Evolutionary conservation across 2,797 vertebrate species (phyloP).

Genomic region (Amblyopsis hoosieri): DNA sequence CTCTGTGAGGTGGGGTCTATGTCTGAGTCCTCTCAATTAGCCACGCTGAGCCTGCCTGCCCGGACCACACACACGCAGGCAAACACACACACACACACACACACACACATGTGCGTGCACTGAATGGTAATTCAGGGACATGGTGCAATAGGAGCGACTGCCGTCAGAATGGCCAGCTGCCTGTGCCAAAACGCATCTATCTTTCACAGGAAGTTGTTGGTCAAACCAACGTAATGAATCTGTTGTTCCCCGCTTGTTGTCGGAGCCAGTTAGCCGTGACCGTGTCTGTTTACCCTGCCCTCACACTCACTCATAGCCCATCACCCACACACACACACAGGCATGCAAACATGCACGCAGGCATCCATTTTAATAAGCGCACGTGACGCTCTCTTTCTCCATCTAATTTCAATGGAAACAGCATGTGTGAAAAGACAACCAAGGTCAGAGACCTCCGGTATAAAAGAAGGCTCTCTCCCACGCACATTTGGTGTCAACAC

Average conservation of each 20-base stretch:
- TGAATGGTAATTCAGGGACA: slow-evolving; percentile 27
- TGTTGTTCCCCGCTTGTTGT: slow-evolving; percentile 58
- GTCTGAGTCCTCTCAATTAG: slow-evolving; percentile 63
- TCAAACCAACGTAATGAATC: slow-evolving; percentile 68
- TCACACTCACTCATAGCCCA: background rate
- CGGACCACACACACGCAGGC: slow-evolving; percentile 62
- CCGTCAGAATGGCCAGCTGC: slow-evolving; percentile 64
- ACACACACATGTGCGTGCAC: slow-evolving; percentile 8
- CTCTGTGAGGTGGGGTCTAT: slow-evolving; percentile 56
- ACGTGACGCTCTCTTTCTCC: slow-evolving; percentile 22
- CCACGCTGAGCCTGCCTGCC: slow-evolving; percentile 54
- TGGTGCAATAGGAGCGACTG: slow-evolving; percentile 51
- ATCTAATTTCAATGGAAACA: slow-evolving; percentile 21
- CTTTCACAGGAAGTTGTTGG: slow-evolving; percentile 75
- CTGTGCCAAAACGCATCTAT: slow-evolving; percentile 64
- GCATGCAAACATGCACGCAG: slow-evolving; percentile 19
- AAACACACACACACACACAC: slow-evolving; percentile 23
- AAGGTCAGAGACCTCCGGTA: slow-evolving; percentile 41
- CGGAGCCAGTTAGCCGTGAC: slow-evolving; percentile 37
- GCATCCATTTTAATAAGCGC: slow-evolving; percentile 2
- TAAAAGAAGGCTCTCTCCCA: slow-evolving; percentile 38
- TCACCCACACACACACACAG: slow-evolving; percentile 15
- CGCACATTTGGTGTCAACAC: slow-evolving; percentile 16
- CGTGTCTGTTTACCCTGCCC: slow-evolving; percentile 20
- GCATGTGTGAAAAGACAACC: slow-evolving; percentile 33